These are phyloP conservation scores for Clusia tigrina DNA, from an alignment of 2,888 invertebrate species.

Conservation along the genomic window DNA sequence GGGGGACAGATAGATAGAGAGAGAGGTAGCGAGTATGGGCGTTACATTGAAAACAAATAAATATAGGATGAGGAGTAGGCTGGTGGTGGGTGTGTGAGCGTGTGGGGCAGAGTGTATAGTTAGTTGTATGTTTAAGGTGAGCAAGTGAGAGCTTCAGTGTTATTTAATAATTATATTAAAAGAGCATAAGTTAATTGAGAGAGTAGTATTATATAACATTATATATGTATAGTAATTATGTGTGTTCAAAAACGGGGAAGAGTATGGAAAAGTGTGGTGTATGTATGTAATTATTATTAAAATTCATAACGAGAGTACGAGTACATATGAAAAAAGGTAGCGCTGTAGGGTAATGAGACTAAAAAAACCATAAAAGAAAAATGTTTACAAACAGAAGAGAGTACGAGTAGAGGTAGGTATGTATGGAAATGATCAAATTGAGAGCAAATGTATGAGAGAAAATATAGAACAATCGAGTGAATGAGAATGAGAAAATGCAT, in stretches of 20 bases:
- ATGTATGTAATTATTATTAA: neutral
- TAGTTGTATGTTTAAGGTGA: constrained; percentile 10
- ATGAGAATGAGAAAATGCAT: constrained; percentile 2
- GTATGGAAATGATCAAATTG: neutral
- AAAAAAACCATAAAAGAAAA: constrained; percentile 3
- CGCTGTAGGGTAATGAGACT: neutral
- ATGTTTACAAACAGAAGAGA: neutral
- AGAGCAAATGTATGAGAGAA: neutral
- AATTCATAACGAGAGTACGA: neutral
- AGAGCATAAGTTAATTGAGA: neutral
- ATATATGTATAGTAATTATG: constrained; percentile 1
- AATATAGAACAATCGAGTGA: neutral
- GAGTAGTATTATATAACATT: no score
- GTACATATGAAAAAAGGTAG: neutral
- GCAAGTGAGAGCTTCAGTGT: constrained; percentile 16
- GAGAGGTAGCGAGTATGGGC: constrained; percentile 22
- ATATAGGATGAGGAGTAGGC: neutral
- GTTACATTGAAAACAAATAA: neutral
- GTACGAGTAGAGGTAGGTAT: no score
- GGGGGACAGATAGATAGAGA: constrained; percentile 20
- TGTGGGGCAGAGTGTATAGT: constrained; percentile 9
- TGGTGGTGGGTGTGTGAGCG: neutral
- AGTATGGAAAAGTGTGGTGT: neutral
- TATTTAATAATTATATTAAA: neutral
- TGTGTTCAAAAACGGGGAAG: neutral